These are phyloP conservation scores for Tokudaia tokunoshimensis DNA, from an alignment of 2,797 vertebrate species.

Conservation along the genomic window DNA sequence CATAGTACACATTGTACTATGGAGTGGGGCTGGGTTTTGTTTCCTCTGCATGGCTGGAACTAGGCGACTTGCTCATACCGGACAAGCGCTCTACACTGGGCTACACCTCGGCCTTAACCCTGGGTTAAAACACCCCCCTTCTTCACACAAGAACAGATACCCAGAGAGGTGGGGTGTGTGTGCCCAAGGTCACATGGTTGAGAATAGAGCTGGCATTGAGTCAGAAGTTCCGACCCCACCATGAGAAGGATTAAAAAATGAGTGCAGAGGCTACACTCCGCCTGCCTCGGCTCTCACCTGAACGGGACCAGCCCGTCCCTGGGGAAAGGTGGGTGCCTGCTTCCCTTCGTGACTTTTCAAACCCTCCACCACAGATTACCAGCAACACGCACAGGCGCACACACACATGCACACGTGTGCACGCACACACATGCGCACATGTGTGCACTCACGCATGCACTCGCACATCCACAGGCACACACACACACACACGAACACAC, in stretches of 20 bases:
- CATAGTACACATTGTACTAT: too few species aligned
- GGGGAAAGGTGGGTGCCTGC: rapidly evolving
- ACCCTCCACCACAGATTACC: background rate
- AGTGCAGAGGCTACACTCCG: background rate
- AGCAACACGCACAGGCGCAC: background rate
- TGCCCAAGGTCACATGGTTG: background rate
- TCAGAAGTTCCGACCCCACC: background rate
- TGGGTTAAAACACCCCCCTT: background rate
- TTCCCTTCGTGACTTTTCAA: background rate
- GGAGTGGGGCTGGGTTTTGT: background rate
- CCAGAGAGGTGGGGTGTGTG: background rate
- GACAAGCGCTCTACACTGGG: background rate
- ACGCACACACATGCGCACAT: too few species aligned
- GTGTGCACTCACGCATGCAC: too few species aligned
- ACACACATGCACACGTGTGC: too few species aligned
- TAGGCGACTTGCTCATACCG: background rate
- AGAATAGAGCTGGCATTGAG: background rate
- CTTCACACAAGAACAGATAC: background rate
- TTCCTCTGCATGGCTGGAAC: background rate
- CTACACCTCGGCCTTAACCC: background rate
- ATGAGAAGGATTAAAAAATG: rapidly evolving
- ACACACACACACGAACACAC: background rate
- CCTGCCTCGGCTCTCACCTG: background rate
- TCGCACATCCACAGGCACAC: too few species aligned
- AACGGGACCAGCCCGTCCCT: background rate